phyloP scores from a whole-genome alignment of 1,140 invertebrate species.

The Penaeus indicus region DNA sequence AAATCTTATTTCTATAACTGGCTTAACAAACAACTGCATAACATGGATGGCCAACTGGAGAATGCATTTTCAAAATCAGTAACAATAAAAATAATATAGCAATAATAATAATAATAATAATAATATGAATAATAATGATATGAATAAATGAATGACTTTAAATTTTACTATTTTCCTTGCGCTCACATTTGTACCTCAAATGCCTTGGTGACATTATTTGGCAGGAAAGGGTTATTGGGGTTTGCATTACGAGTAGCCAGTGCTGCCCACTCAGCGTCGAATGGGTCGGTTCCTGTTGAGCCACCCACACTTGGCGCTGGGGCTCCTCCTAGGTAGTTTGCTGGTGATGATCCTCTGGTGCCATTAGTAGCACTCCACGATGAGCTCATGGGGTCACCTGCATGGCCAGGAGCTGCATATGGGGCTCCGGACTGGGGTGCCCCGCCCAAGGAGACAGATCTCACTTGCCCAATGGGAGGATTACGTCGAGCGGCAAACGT shows the following conservation, averaged over 20 bases:
- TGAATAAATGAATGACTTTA: background rate
- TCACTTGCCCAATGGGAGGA: constrained; percentile 46
- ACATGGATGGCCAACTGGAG: no score
- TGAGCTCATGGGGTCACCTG: constrained; percentile 35
- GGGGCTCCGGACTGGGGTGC: constrained; percentile 29
- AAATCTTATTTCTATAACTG: no score
- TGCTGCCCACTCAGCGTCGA: constrained; percentile 89
- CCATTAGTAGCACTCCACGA: constrained; percentile 54
- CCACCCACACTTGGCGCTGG: constrained; percentile 5
- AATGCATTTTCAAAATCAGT: no score
- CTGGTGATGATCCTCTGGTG: constrained; percentile 21
- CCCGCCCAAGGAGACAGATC: constrained; percentile 47
- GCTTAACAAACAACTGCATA: no score
- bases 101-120: background rate
- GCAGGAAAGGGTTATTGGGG: constrained; percentile 72
- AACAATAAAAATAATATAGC: background rate
- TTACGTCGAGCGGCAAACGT: constrained; percentile 7
- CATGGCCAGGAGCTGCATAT: constrained; percentile 2
- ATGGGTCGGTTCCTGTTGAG: constrained; percentile 77
- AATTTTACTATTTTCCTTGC: constrained; percentile 8
- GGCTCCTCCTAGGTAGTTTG: constrained; percentile 11
- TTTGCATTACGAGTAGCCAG: constrained; percentile 69
- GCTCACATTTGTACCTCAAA: constrained; percentile 76
- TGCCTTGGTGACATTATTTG: constrained; percentile 72
- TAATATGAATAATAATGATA: background rate